phyloP scores from a whole-genome alignment of 2,797 vertebrate species.

The Esox lucius region DNA sequence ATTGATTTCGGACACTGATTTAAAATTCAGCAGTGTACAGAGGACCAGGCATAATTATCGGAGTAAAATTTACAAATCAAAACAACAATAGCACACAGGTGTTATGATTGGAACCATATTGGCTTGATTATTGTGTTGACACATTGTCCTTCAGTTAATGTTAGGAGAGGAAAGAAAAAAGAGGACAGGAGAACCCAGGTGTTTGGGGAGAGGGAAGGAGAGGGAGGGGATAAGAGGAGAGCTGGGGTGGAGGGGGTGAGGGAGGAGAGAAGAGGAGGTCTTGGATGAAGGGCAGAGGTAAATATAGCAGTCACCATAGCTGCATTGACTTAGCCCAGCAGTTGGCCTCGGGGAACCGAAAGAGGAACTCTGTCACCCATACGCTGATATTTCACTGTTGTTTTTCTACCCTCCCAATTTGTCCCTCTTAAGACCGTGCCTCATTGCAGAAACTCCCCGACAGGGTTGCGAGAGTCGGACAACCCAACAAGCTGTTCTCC shows the following conservation, averaged over 20 bases:
- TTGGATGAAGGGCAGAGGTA: neutral
- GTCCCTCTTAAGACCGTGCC: too few species aligned
- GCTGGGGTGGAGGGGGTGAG: too few species aligned
- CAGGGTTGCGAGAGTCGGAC: too few species aligned
- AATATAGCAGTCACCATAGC: neutral
- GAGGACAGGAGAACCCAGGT: neutral
- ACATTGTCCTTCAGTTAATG: neutral
- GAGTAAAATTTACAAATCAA: neutral
- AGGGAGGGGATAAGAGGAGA: neutral
- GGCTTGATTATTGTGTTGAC: neutral
- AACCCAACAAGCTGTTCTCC: too few species aligned
- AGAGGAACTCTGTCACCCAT: neutral
- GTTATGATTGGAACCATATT: neutral
- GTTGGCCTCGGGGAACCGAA: neutral
- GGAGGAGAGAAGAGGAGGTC: too few species aligned
- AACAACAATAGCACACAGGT: neutral
- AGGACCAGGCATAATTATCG: neutral
- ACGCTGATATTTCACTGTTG: too few species aligned
- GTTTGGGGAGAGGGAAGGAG: neutral
- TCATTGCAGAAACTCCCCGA: too few species aligned
- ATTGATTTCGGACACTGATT: neutral
- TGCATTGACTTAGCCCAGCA: neutral
- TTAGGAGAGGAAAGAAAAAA: conserved; percentile 5
- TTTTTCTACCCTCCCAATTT: too few species aligned
- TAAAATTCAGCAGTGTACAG: too few species aligned